Evolutionary conservation across 2,113 vertebrate genomes (phyloP).

Genomic region (Sprattus sprattus): DNA sequence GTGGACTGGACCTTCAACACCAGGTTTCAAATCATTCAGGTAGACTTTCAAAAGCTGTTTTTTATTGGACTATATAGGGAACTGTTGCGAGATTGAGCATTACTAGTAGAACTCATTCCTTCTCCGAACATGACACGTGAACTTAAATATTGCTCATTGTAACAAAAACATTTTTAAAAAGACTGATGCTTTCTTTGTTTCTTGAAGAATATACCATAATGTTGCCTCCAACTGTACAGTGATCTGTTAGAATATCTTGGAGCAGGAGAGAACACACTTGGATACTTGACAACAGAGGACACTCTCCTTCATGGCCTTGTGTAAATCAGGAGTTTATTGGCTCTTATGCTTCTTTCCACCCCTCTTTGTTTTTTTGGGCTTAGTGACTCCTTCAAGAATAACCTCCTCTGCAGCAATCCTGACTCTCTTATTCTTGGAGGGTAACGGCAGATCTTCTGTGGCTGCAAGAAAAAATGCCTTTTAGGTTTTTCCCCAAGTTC

Average conservation of each 20-base stretch:
- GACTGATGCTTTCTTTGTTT: background rate
- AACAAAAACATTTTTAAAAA: too few relatives aligned
- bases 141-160: background rate
- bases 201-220: too few relatives aligned
- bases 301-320: background rate
- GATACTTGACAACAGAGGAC: background rate
- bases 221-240: too few relatives aligned
- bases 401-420: constrained; percentile 58
- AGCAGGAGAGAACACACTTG: background rate
- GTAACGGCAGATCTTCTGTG: constrained; percentile 24
- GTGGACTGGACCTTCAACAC: too few relatives aligned
- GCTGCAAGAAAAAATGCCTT: constrained; percentile 18
- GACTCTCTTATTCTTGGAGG: constrained; percentile 60
- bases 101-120: background rate
- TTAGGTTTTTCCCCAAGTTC: too few relatives aligned
- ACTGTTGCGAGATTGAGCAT: background rate
- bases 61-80: background rate
- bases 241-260: too few relatives aligned
- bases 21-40: background rate
- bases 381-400: constrained; percentile 65
- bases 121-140: background rate
- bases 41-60: background rate
- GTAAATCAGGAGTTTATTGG: background rate
- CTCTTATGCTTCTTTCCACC: constrained; percentile 49
- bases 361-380: constrained; percentile 61